A percentile compares a stretch with the other conserved stretches of the same genome.
These are phyloP conservation scores for Strigops habroptila DNA, from an alignment of 2,113 vertebrate genomes.

Conservation along the genomic window DNA sequence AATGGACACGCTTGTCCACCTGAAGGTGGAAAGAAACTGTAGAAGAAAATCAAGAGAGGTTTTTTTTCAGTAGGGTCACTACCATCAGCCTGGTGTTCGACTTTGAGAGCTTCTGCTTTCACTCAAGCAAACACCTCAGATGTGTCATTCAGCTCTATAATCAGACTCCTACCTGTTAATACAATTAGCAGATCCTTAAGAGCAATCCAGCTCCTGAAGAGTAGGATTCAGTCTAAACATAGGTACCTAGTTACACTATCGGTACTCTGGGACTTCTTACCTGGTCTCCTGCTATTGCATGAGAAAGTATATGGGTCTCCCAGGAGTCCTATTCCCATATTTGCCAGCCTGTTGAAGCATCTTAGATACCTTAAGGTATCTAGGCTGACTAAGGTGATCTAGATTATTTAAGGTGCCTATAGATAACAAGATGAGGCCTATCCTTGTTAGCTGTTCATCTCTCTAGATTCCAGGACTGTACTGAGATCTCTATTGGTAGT, in stretches of 20 bases:
- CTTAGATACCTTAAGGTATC: neutral
- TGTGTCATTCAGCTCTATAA: neutral
- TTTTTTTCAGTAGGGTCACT: neutral
- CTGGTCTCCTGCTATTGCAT: neutral
- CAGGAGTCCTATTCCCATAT: neutral
- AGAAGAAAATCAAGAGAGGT: neutral
- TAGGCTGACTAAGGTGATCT: neutral
- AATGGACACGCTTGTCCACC: neutral
- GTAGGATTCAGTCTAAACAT: neutral
- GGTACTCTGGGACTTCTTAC: neutral
- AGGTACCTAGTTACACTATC: neutral
- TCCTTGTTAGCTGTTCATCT: neutral
- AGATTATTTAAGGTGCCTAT: neutral
- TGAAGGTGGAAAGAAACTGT: constrained; percentile 8
- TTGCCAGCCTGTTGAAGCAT: neutral
- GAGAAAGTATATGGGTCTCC: neutral
- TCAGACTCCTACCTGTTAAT: neutral
- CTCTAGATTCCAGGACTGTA: neutral
- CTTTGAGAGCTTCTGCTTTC: neutral
- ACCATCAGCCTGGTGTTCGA: neutral
- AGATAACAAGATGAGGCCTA: neutral
- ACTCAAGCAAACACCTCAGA: neutral
- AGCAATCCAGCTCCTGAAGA: neutral
- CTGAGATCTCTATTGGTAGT: neutral
- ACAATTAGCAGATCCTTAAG: neutral